phyloP scores from a whole-genome alignment of 2,888 invertebrate genomes.

The Plutella xylostella region DNA sequence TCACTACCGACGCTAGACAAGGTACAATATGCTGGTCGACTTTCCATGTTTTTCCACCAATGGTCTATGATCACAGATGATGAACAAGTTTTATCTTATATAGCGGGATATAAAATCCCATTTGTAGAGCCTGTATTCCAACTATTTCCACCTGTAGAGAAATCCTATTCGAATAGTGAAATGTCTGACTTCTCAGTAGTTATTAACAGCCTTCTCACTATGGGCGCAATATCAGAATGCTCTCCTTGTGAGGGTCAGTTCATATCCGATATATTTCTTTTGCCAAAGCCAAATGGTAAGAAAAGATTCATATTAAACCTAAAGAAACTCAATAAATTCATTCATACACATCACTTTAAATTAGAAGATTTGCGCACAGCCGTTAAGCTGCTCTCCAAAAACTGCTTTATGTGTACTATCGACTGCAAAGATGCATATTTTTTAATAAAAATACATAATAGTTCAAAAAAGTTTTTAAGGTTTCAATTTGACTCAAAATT shows the following conservation, averaged over 20 bases:
- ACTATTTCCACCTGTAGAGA: neutral
- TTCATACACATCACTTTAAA: constrained; percentile 2
- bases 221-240: neutral
- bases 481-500: neutral
- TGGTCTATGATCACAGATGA: constrained; percentile 16
- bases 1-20: neutral
- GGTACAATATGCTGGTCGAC: constrained; percentile 14
- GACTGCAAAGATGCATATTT: constrained; percentile 3
- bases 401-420: neutral
- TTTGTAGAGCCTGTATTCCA: neutral
- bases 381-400: neutral
- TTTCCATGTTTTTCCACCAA: constrained; percentile 9
- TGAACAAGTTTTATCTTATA: constrained; percentile 13
- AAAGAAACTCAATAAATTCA: neutral
- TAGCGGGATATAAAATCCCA: constrained; percentile 8
- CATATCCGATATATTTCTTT: neutral
- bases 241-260: neutral
- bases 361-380: constrained; percentile 2
- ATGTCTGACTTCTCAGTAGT: neutral
- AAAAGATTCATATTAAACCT: constrained; percentile 3
- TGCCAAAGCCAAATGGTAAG: constrained; percentile 1
- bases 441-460: neutral
- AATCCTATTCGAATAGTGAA: neutral
- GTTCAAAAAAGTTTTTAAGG: neutral
- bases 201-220: neutral